Evolutionary conservation across 2,113 vertebrate genomes (phyloP).

Genomic region (Entosphenus tridentatus): DNA sequence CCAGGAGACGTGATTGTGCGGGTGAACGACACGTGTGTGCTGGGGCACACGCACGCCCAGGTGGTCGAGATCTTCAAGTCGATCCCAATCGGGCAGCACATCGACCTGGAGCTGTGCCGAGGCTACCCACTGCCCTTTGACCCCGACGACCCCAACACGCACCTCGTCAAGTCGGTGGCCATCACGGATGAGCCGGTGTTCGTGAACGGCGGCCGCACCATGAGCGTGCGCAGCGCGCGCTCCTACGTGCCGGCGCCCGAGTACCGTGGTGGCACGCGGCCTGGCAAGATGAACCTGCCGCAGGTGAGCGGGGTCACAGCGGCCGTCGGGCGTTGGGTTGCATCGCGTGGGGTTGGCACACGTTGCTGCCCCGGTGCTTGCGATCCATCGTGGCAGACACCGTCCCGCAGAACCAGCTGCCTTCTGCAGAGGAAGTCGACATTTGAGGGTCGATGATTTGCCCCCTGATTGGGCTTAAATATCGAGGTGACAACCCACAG

Average conservation of each 20-base stretch:
- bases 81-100: slow-evolving; percentile 84
- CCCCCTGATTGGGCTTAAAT: too few species aligned
- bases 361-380: too few species aligned
- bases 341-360: too few species aligned
- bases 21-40: slow-evolving; percentile 91
- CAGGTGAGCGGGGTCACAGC: too few species aligned
- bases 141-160: slow-evolving; percentile 59
- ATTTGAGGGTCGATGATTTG: too few species aligned
- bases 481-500: too few species aligned
- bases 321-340: too few species aligned
- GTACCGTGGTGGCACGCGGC: background rate
- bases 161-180: slow-evolving; percentile 65
- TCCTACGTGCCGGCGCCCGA: slow-evolving; percentile 1
- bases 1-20: slow-evolving; percentile 95
- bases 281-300: too few species aligned
- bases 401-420: too few species aligned
- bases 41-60: slow-evolving; percentile 90
- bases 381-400: too few species aligned
- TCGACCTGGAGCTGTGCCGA: slow-evolving; percentile 76
- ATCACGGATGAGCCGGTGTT: slow-evolving; percentile 72
- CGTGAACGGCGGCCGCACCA: slow-evolving; percentile 45
- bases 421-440: too few species aligned
- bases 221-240: background rate
- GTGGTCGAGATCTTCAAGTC: slow-evolving; percentile 98
- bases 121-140: slow-evolving; percentile 90